phyloP scores from a whole-genome alignment of 1,140 invertebrate species.

The Zophobas atratus region DNA sequence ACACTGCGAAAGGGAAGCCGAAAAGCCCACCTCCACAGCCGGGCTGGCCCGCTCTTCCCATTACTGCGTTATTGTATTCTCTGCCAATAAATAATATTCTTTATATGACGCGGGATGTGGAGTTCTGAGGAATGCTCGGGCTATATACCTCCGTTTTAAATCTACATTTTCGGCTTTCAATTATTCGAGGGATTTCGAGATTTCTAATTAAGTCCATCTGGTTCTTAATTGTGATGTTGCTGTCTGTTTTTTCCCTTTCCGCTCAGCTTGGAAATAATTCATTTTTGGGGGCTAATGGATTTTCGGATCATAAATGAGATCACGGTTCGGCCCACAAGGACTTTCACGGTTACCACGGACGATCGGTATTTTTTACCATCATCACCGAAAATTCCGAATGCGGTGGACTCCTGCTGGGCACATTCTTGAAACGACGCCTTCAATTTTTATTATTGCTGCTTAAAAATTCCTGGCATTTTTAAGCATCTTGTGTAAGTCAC shows the following conservation, averaged over 20 bases:
- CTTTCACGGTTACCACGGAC: conserved; percentile 17
- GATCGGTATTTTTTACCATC: conserved; percentile 4
- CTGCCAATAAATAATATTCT: conserved; percentile 66
- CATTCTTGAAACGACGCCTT: conserved; percentile 34
- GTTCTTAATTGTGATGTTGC: conserved; percentile 54
- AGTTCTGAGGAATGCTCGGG: conserved; percentile 50
- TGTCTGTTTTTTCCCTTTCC: conserved; percentile 27
- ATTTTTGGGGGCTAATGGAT: conserved; percentile 31
- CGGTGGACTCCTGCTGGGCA: conserved; percentile 25
- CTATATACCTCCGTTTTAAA: conserved; percentile 50
- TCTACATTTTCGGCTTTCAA: conserved; percentile 56
- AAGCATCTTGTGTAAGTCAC: background rate
- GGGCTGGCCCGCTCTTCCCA: conserved; percentile 53
- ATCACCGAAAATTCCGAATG: conserved; percentile 27
- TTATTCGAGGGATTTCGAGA: conserved; percentile 55
- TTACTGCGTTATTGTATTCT: conserved; percentile 64
- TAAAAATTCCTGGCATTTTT: conserved; percentile 27
- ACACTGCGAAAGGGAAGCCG: background rate
- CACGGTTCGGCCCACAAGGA: conserved; percentile 11
- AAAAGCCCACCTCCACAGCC: background rate
- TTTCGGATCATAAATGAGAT: conserved; percentile 30
- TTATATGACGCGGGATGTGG: conserved; percentile 62
- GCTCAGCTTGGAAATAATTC: conserved; percentile 10
- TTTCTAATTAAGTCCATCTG: conserved; percentile 58
- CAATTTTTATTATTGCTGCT: conserved; percentile 34